phyloP scores from a whole-genome alignment of 2,888 invertebrate species.

The Calliscelio sp. region DNA sequence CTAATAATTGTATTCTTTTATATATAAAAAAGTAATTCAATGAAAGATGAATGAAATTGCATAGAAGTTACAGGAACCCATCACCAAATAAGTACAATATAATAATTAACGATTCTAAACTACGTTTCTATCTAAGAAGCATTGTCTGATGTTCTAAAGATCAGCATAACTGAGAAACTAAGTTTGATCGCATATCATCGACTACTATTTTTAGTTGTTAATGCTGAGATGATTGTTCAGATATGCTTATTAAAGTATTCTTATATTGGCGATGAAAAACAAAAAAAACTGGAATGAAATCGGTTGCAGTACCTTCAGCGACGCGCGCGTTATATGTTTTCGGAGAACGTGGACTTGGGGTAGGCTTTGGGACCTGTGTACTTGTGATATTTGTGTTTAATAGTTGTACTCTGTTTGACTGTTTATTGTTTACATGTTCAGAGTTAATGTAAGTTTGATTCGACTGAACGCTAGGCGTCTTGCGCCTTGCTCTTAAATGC shows the following conservation, averaged over 20 bases:
- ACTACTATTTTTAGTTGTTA: too few relatives aligned
- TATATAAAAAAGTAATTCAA: neutral
- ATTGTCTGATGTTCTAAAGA: neutral
- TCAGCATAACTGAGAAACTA: conserved; percentile 17
- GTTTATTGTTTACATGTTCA: conserved; percentile 78
- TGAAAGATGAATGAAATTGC: neutral
- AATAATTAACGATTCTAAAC: neutral
- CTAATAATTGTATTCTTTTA: too few relatives aligned
- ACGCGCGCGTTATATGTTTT: conserved; percentile 82
- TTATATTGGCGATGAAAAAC: conserved; percentile 41
- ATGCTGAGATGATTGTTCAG: conserved; percentile 16
- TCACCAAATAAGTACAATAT: too few relatives aligned
- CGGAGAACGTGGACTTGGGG: conserved; percentile 82
- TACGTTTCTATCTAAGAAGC: conserved; percentile 18
- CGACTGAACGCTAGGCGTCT: conserved; percentile 80
- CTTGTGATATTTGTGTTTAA: conserved; percentile 79
- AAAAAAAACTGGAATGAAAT: conserved; percentile 62
- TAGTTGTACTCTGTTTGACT: conserved; percentile 81
- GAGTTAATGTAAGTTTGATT: conserved; percentile 79
- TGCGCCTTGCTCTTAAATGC: conserved; percentile 81
- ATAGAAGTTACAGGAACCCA: neutral
- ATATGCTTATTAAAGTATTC: conserved; percentile 16
- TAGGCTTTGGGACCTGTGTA: conserved; percentile 81
- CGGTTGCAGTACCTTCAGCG: conserved; percentile 82
- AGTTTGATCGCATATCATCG: conserved; percentile 6